A percentile compares a stretch with the other conserved stretches of the same genome.
phyloP scores from a whole-genome alignment of 2,113 vertebrate genomes.

The Mellivora capensis region DNA sequence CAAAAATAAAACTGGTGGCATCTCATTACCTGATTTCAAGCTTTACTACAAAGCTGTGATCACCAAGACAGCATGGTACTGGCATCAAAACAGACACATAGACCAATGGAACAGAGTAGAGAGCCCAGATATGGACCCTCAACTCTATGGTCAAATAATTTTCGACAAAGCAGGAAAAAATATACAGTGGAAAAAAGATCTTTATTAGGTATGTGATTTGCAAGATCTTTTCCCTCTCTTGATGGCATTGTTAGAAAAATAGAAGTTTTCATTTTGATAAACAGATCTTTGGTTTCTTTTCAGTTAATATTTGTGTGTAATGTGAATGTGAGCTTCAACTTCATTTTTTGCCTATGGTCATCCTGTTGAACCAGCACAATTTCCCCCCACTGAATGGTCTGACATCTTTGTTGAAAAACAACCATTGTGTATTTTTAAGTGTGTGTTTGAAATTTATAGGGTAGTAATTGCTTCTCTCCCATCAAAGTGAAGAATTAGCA shows the following conservation, averaged over 20 bases:
- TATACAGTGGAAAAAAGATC: too few species aligned
- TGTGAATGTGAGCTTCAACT: rapidly evolving
- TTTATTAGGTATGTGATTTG: neutral
- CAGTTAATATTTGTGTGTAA: rapidly evolving
- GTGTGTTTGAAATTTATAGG: rapidly evolving
- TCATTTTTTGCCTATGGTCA: too few species aligned
- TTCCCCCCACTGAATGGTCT: neutral
- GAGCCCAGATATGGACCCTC: too few species aligned
- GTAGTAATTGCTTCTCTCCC: neutral
- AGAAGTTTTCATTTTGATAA: neutral
- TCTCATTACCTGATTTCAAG: too few species aligned
- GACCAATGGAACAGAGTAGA: too few species aligned
- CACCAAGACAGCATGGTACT: too few species aligned
- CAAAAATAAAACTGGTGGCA: too few species aligned
- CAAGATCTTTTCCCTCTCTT: neutral
- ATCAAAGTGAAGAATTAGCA: neutral
- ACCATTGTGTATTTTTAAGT: neutral
- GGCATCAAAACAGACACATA: too few species aligned
- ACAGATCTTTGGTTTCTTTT: neutral
- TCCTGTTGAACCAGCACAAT: rapidly evolving
- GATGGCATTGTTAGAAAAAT: neutral
- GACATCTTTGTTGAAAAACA: neutral
- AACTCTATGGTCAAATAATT: too few species aligned
- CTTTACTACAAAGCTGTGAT: too few species aligned
- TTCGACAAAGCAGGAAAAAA: too few species aligned